Conservation (phyloP, 2,113 vertebrate genomes). For the Cervus canadensis region DNA sequence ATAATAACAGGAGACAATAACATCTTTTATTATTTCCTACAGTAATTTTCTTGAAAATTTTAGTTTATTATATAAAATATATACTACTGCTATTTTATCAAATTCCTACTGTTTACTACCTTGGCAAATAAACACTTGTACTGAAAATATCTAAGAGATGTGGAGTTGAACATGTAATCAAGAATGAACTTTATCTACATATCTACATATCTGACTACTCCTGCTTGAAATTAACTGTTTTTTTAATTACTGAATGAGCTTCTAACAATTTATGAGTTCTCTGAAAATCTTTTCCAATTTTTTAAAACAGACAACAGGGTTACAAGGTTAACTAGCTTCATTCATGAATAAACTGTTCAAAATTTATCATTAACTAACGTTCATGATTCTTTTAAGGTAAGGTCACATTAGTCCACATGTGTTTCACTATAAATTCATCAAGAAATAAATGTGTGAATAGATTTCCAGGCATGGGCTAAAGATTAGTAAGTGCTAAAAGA, state of each 20-base stretch:
- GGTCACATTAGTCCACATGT: not conserved
- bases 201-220: not conserved
- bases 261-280: not conserved
- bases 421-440: not conserved
- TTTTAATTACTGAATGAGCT: not conserved
- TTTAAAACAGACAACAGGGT: not conserved
- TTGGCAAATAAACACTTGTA: constrained; percentile 2
- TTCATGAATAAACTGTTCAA: not conserved
- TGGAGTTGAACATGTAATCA: not conserved
- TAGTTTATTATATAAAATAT: not conserved
- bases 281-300: not conserved
- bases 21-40: not conserved
- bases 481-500: not conserved
- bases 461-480: not conserved
- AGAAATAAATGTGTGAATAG: not conserved
- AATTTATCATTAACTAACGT: not conserved
- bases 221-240: not conserved
- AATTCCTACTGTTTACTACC: not conserved
- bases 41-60: not conserved
- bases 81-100: not conserved
- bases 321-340: not conserved
- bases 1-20: constrained; percentile 10
- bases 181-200: not conserved
- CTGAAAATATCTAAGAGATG: not conserved
- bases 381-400: not conserved